Evolutionary conservation across 2,888 invertebrate species (phyloP), one percentile per base, ranked within the genome.

Genomic region (Drosophila pseudotalamancana): DNA sequence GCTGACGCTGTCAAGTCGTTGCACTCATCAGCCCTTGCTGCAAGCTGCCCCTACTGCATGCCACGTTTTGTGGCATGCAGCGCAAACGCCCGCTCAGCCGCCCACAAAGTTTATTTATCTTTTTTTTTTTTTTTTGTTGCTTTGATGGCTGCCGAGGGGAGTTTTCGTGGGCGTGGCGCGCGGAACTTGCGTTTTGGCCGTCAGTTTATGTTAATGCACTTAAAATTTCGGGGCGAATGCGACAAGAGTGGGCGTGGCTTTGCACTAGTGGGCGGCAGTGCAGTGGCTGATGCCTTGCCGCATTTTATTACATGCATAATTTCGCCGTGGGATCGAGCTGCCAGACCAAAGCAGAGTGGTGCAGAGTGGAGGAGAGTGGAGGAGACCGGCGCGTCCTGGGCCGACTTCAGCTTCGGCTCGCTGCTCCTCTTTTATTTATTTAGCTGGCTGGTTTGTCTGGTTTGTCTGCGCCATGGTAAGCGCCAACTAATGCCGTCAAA

Each of bases 251-350:
- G 76, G 75, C 72, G 73, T 83, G 69, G 55, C 51, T 42, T 39
- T 61, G 64, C 56, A 69, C 53, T 50, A 43, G 68, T 45, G 61
- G 51, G 62, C 59, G 61, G 43, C 64, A 48, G 54, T 72, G 78
- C 77, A 65, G 69, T 62, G 66, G 64, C 60, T 76, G 73, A 61
- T 83, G 79, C 81, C 74, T 80, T 83, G 80, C 87, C 85, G 72
- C 72, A 54, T 89, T 89, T 89, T 89, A 89, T 89, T 89, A 89
- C 90, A 89, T 90, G 90, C 89, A 89, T 90, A 89, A 89, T 90
- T 89, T 88, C 86, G 74, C 69, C 83, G 70, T 83, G 90, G 89
- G 83, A 89, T 45, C 51, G 23, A 21, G 21, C 27, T 27, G 34
- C 19, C 45, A 53, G 49, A 35, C 39, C 31, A 32, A 34, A 45